Evolutionary conservation across 2,113 vertebrate genomes (phyloP).

Genomic region (Elephas maximus): DNA sequence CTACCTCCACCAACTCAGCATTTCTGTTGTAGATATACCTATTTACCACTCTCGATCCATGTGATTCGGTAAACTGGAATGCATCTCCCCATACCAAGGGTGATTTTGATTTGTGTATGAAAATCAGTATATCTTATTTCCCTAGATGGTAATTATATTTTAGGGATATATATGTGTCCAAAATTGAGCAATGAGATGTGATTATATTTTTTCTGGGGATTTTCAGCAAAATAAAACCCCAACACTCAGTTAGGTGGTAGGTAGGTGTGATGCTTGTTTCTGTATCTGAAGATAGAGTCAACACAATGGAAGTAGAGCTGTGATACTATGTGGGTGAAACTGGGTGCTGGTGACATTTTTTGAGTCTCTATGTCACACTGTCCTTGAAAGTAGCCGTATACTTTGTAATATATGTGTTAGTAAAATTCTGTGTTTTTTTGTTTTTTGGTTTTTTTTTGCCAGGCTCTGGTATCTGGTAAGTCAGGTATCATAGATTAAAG

Average conservation of each 20-base stretch:
- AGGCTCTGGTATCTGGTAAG: background rate
- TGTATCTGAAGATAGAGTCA: background rate
- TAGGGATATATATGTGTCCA: background rate
- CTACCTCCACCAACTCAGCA: background rate
- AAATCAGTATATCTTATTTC: background rate
- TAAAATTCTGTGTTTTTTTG: background rate
- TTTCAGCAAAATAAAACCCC: background rate
- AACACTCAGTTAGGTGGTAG: background rate
- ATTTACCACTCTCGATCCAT: background rate
- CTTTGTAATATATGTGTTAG: background rate
- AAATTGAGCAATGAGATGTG: background rate
- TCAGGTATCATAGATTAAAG: background rate
- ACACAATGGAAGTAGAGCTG: background rate
- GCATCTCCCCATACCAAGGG: background rate
- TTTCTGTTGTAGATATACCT: background rate
- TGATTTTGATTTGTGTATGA: background rate
- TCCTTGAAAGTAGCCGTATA: background rate
- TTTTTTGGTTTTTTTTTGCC: background rate
- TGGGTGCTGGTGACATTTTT: background rate
- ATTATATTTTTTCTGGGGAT: background rate
- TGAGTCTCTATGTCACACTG: background rate
- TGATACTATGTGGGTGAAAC: background rate
- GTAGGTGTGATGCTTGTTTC: background rate
- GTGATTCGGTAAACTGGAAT: slow-evolving; percentile 1
- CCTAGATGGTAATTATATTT: background rate